Evolutionary conservation across 2,797 vertebrate species (phyloP).

Genomic region (Cuniculus paca): DNA sequence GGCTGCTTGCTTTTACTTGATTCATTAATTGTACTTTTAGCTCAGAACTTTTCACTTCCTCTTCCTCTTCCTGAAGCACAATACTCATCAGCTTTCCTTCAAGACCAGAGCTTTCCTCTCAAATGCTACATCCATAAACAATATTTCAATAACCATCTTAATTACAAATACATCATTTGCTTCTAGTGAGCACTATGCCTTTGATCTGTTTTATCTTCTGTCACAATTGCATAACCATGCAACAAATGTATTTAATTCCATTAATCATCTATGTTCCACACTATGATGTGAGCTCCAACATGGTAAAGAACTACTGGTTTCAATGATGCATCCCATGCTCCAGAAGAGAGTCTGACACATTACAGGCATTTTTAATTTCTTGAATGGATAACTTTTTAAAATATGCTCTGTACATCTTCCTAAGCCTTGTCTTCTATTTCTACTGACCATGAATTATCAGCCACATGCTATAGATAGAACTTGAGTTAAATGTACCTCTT

Average conservation of each 20-base stretch:
- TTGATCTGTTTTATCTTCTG: not conserved
- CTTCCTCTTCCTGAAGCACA: not conserved
- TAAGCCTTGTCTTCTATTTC: constrained; percentile 13
- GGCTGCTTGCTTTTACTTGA: not conserved
- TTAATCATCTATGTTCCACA: not conserved
- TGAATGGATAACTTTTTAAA: not conserved
- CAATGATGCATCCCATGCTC: not conserved
- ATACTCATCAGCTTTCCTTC: not conserved
- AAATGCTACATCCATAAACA: not conserved
- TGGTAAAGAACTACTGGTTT: not conserved
- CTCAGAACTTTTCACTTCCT: not conserved
- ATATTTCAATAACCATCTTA: not conserved
- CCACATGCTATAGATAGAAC: not conserved
- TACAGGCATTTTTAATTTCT: not conserved
- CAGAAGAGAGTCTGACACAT: not conserved
- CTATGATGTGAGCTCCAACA: not conserved
- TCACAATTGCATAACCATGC: not conserved
- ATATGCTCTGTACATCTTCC: not conserved
- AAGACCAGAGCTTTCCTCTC: not conserved
- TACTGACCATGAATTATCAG: not conserved
- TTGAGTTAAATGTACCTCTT: not conserved
- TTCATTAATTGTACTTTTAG: not conserved
- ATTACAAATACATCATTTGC: not conserved
- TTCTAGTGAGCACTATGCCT: not conserved
- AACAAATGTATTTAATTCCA: not conserved